A percentile compares a stretch with the other conserved stretches of the same genome.
Evolutionary conservation across 2,113 vertebrate genomes (phyloP).

Genomic region (Glaucomys volans): DNA sequence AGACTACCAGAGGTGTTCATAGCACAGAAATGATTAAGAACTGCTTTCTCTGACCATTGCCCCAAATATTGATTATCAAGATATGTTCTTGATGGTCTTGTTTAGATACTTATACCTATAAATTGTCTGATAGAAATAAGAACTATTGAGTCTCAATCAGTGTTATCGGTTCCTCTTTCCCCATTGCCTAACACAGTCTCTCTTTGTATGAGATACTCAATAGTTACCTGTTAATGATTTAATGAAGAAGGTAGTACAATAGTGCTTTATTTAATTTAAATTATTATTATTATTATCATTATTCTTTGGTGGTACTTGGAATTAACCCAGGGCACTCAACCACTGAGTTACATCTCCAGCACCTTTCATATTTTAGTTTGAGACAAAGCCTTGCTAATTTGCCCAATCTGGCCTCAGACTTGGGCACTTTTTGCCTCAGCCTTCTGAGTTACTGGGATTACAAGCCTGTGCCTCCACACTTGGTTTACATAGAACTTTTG

Average conservation of each 20-base stretch:
- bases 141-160: slow-evolving; percentile 5
- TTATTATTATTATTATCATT: no score
- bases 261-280: neutral
- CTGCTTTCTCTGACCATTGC: neutral
- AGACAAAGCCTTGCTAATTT: no score
- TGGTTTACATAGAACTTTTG: no score
- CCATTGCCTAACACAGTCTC: neutral
- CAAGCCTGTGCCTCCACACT: no score
- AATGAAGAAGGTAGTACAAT: neutral
- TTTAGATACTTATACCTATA: slow-evolving; percentile 22
- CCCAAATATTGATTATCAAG: neutral
- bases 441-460: no score
- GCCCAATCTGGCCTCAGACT: no score
- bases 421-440: no score
- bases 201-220: neutral
- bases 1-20: neutral
- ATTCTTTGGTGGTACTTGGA: no score
- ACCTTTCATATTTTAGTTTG: no score
- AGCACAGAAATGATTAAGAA: neutral
- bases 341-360: no score
- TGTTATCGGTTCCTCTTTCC: neutral
- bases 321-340: no score
- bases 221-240: neutral
- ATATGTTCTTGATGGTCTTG: neutral
- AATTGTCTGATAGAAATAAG: slow-evolving; percentile 24